Evolutionary conservation across 2,888 invertebrate species (phyloP), one percentile per base, ranked within the genome.

Genomic region (Minunthozetes semirufus): DNA sequence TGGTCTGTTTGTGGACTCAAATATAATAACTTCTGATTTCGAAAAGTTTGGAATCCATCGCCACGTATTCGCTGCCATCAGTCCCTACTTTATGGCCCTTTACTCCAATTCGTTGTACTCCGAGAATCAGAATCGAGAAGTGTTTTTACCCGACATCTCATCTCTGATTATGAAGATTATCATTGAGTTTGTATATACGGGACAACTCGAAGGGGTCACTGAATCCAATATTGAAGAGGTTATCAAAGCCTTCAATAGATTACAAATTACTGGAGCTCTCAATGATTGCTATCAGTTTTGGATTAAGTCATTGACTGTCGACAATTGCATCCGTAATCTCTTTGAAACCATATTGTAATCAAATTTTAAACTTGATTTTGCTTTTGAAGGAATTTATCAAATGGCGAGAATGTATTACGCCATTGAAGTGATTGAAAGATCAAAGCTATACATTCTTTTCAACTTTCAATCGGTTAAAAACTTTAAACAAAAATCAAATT

Each of bases 181-280:
- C 77, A 85, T 92, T 75, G 89, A 90, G 80, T 91, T 88, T 81
- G 89, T 89, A 0, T 91, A 91, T 81, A 89, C 89, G 8, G 89
- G 90, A 70, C 84, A 85, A 29, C 90, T 89, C 81, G 82, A 83
- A 74, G 87, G 91, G 48, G 87, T 86, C 9, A 84, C 85, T 59
- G 86, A 87, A 11, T 13, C 61, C 46, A 91, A 89, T 81, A 89
- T 91, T 5, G 88, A 90, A 82, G 85, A 86, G 78, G 84, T 91
- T 48, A 82, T 91, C 71, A 87, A 88, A 0, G 87, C 87, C 77
- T 89, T 91, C 5, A 90, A 91, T 81, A 87, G 88, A 80, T 89
- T 90, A 80, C 89, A 89, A 81, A 87, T 91, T 11, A 85, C 89
- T 19, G 89, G 89, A 25, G 86, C 90, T 25, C 87, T 90, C 50